These are phyloP conservation scores for Limnephilus marmoratus DNA, from an alignment of 2,888 invertebrate genomes.

Conservation along the genomic window DNA sequence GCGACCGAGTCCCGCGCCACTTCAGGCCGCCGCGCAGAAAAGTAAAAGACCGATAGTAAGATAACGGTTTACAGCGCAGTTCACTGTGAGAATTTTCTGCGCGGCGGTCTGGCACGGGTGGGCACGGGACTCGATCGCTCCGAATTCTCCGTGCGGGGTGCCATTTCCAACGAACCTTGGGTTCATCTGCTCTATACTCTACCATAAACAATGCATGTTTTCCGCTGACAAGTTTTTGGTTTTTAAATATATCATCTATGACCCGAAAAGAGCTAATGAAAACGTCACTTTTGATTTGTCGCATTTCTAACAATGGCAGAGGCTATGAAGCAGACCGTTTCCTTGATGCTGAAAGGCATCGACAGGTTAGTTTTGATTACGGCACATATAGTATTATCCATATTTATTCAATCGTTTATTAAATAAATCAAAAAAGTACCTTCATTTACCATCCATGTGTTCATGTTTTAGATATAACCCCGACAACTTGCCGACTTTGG, in stretches of 20 bases:
- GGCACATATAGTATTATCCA: not conserved
- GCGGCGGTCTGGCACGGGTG: no score
- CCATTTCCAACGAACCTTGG: no score
- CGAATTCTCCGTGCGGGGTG: no score
- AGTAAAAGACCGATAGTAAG: no score
- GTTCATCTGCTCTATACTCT: no score
- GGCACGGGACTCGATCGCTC: no score
- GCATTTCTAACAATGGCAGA: slow-evolving; percentile 80
- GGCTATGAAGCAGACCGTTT: slow-evolving; percentile 91
- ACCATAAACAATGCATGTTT: not conserved
- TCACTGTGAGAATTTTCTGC: no score
- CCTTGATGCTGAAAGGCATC: slow-evolving; percentile 92
- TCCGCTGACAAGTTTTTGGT: not conserved
- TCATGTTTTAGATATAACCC: slow-evolving; percentile 90
- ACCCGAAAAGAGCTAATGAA: not conserved
- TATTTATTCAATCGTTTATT: not conserved
- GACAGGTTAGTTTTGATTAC: slow-evolving; percentile 83
- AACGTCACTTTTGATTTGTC: slow-evolving; percentile 26
- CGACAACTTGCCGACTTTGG: slow-evolving; percentile 92
- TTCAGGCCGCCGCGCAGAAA: no score
- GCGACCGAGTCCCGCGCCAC: no score
- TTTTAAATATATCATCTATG: not conserved
- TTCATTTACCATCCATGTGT: slow-evolving; percentile 37
- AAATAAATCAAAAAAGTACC: not conserved
- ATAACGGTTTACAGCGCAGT: no score